Percentiles rank a stretch among this genome's conserved stretches.
phyloP scores from a whole-genome alignment of 2,113 vertebrate genomes.

The Lepus americanus region DNA sequence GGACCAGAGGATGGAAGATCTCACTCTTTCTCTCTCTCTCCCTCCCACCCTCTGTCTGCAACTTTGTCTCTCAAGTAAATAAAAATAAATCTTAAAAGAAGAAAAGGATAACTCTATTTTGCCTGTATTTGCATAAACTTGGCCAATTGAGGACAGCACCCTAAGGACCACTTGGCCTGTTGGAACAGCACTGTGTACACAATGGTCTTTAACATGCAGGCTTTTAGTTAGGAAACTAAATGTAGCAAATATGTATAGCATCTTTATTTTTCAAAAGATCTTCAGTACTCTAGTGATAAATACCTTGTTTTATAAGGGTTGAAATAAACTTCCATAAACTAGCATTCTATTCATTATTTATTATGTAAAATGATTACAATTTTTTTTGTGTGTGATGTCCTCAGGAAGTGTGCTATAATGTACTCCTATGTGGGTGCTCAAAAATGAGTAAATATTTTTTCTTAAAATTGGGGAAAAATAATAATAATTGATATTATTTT shows the following conservation, averaged over 20 bases:
- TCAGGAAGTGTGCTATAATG: not conserved
- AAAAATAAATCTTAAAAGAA: too few relatives aligned
- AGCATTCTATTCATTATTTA: not conserved
- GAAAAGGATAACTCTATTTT: not conserved
- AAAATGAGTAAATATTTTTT: conserved; percentile 13
- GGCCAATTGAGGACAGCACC: not conserved
- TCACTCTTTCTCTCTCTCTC: too few relatives aligned
- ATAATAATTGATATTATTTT: conserved; percentile 23
- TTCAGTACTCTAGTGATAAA: not conserved
- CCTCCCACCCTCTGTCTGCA: too few relatives aligned
- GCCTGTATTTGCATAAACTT: not conserved
- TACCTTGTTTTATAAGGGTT: not conserved
- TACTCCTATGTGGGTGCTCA: not conserved
- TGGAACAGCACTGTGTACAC: not conserved
- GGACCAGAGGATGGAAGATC: too few relatives aligned
- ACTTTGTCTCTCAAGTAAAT: too few relatives aligned
- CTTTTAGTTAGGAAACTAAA: conserved; percentile 13
- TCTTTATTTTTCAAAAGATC: conserved; percentile 11
- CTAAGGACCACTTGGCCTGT: not conserved
- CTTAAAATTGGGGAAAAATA: not conserved
- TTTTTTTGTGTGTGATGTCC: not conserved
- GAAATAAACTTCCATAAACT: conserved; percentile 10
- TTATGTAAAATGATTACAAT: not conserved
- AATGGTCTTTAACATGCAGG: not conserved
- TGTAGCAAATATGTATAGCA: not conserved